phyloP scores from a whole-genome alignment of 2,797 vertebrate genomes.

The Eupleurogrammus muticus region DNA sequence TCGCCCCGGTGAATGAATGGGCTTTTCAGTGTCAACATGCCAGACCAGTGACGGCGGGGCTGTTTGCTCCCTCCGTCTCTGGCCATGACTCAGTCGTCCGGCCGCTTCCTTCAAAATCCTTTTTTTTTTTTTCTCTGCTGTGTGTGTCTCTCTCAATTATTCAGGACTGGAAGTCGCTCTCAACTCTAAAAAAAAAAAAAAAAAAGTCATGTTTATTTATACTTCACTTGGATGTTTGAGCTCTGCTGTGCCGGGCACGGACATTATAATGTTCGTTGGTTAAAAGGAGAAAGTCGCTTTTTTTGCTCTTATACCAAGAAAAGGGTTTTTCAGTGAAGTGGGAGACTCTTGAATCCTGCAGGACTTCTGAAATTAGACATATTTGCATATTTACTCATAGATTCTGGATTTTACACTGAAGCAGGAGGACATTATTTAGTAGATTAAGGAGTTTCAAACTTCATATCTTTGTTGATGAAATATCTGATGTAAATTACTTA shows the following conservation, averaged over 20 bases:
- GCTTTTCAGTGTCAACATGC: slow-evolving; percentile 49
- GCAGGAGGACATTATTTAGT: too few species aligned
- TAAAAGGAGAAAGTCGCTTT: neutral
- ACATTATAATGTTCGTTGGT: slow-evolving; percentile 1
- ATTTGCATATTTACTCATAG: too few species aligned
- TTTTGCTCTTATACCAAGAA: neutral
- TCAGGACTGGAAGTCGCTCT: neutral
- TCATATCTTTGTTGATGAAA: neutral
- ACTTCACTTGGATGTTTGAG: neutral
- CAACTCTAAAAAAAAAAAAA: neutral
- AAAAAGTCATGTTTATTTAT: neutral
- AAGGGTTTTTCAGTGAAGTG: neutral
- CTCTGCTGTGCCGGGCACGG: neutral
- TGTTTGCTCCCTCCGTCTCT: slow-evolving; percentile 7
- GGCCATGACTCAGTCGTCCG: neutral
- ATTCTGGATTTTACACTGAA: too few species aligned
- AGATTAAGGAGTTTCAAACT: too few species aligned
- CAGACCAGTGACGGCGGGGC: slow-evolving; percentile 35
- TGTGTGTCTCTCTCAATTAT: neutral
- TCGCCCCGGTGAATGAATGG: slow-evolving; percentile 33
- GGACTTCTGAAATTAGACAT: neutral
- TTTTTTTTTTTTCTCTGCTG: neutral
- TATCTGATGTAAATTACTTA: neutral
- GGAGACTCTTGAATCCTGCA: neutral
- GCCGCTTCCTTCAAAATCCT: neutral